phyloP scores from a whole-genome alignment of 2,888 invertebrate genomes.

The Gryllus longicercus region DNA sequence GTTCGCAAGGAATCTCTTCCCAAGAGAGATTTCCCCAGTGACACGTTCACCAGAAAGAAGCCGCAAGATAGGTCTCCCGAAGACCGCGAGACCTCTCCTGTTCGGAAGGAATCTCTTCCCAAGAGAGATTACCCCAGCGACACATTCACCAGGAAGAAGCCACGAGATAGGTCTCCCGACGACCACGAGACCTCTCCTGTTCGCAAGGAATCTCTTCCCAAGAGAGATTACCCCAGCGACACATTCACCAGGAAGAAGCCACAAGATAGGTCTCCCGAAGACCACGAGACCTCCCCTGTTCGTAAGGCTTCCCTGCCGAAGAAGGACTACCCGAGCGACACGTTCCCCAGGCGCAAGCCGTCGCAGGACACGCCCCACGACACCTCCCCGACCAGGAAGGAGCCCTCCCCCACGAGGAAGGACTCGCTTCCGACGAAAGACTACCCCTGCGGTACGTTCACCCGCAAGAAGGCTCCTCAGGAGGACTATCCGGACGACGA shows the following conservation, averaged over 20 bases:
- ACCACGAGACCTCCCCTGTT: background rate
- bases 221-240: constrained; percentile 19
- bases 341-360: constrained; percentile 19
- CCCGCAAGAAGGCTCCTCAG: background rate
- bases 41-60: background rate
- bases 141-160: background rate
- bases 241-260: background rate
- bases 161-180: background rate
- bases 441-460: background rate
- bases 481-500: background rate
- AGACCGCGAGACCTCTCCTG: background rate
- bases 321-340: background rate
- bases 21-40: constrained; percentile 22
- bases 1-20: background rate
- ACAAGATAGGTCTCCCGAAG: background rate
- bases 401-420: constrained; percentile 22
- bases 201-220: constrained; percentile 19
- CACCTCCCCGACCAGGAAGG: background rate
- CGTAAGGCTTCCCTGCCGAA: constrained; percentile 24
- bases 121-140: background rate
- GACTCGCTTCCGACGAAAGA: constrained; percentile 29
- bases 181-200: background rate
- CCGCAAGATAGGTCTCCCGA: background rate
- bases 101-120: background rate
- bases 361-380: background rate